Evolutionary conservation across 1,140 invertebrate genomes (phyloP).

Genomic region (Lordiphosa stackelbergi): DNA sequence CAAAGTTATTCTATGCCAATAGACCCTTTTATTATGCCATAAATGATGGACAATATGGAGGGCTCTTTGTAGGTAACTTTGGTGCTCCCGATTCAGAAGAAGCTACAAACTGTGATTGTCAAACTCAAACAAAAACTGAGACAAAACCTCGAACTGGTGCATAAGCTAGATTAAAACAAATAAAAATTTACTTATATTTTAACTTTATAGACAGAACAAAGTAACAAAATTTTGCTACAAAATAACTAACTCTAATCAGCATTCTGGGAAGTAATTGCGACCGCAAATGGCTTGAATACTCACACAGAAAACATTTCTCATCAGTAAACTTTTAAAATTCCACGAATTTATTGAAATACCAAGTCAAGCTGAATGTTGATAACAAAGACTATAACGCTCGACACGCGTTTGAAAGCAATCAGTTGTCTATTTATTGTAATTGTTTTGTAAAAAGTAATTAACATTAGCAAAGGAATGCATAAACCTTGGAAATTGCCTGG

Average conservation of each 20-base stretch:
- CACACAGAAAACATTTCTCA: slow-evolving; percentile 1
- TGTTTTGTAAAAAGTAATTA: slow-evolving; percentile 6
- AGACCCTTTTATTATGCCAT: slow-evolving; percentile 50
- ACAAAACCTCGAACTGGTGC: not conserved
- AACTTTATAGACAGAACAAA: too few species aligned
- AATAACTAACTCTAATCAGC: not conserved
- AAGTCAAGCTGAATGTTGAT: not conserved
- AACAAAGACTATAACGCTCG: slow-evolving; percentile 35
- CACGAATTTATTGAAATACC: not conserved
- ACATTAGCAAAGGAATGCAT: slow-evolving; percentile 14
- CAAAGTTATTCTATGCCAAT: slow-evolving; percentile 36
- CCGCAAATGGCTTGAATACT: too few species aligned
- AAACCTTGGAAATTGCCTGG: slow-evolving; percentile 16
- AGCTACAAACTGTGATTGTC: not conserved
- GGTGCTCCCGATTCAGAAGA: not conserved
- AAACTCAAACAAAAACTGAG: not conserved
- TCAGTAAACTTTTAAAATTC: slow-evolving; percentile 1
- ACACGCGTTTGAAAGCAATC: slow-evolving; percentile 15
- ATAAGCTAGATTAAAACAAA: too few species aligned
- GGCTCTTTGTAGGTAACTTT: slow-evolving; percentile 28
- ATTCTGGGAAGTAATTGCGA: not conserved
- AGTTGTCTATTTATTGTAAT: slow-evolving; percentile 8
- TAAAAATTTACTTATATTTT: too few species aligned
- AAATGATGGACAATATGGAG: slow-evolving; percentile 29
- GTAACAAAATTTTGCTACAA: not conserved